Evolutionary conservation across 1,140 invertebrate genomes (phyloP), one percentile per base, ranked within the genome.

Genomic region (Colletes gigas): DNA sequence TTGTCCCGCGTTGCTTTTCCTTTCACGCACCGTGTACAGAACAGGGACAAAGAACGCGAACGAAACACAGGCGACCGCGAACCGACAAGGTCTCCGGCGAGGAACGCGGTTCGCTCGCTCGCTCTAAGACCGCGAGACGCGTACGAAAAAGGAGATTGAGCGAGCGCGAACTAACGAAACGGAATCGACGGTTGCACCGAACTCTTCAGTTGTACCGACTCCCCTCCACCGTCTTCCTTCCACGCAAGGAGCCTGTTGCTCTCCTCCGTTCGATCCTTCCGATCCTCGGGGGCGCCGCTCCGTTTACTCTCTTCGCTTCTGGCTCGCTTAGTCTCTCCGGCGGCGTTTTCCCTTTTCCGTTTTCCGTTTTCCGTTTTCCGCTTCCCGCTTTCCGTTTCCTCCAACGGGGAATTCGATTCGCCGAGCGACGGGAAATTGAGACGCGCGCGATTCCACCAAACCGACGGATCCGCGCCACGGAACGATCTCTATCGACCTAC

Each of bases 191-290:
- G 65, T 76, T 74, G 74, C 79, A 82, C 67, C 81, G 75, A 82
- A 78, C 75, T 72, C 69, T 66, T 55, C 75, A 63, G 76, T 73
- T 73, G 77, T 50, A 59, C 76, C 74, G 68, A 30, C 63, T 72
- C 81, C 81, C 81, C 74, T 82, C 81, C 81, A 72, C 65, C 50
- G 69, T 80, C 69, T 74, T 80, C 70, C 78, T 83, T 83, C 69
- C 78, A 74, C 81, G 75, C 75, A 72, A 82, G 81, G 76, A 78
- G 81, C 81, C 81, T 82, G 81, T 82, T 82, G 81, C 81, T 82
- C 81, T 82, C 81, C 81, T 67, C 76, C 66, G 47, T 77, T 81
- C 79, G 73, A 80, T 80, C 78, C 78, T 76, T 74, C 63, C 41
- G 80, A 82, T 82, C 80, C 80, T 78, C 75, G 72, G 60, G 68